Conservation (phyloP, 2,797 vertebrate species). For the Liasis olivaceus region DNA sequence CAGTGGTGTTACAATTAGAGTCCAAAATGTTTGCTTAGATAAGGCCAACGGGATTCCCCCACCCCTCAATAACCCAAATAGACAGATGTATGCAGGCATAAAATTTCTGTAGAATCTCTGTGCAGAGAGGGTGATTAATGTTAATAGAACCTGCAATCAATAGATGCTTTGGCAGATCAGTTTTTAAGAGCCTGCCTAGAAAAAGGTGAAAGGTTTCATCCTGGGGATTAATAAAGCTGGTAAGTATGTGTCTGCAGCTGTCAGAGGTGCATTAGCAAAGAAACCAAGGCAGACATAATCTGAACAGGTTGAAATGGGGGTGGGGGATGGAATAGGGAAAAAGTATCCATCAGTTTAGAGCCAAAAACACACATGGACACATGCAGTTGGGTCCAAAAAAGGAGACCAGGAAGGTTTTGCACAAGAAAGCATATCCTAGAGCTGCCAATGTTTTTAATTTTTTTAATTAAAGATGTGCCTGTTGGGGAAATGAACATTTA, state of each 20-base stretch:
- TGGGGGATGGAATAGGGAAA: neutral
- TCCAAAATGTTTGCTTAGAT: neutral
- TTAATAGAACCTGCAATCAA: conserved; percentile 39
- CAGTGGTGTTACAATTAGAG: neutral
- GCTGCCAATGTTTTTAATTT: too few species aligned
- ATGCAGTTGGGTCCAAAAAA: too few species aligned
- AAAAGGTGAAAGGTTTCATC: conserved; percentile 27
- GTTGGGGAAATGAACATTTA: too few species aligned
- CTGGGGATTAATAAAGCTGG: conserved; percentile 29
- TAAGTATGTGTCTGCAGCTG: conserved; percentile 18
- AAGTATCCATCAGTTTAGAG: neutral
- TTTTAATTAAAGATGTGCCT: too few species aligned
- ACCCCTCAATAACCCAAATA: neutral
- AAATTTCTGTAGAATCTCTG: neutral
- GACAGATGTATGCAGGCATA: neutral
- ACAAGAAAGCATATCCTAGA: too few species aligned
- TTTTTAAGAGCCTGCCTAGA: conserved; percentile 42
- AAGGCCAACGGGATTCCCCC: neutral
- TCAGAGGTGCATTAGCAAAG: conserved; percentile 2
- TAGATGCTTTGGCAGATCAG: conserved; percentile 34
- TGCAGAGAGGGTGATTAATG: conserved; percentile 12
- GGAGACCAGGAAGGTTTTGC: too few species aligned
- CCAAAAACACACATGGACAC: neutral
- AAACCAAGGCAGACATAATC: neutral
- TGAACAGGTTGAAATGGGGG: neutral